phyloP scores from a whole-genome alignment of 2,113 vertebrate genomes.

The Hippocampus abdominalis region DNA sequence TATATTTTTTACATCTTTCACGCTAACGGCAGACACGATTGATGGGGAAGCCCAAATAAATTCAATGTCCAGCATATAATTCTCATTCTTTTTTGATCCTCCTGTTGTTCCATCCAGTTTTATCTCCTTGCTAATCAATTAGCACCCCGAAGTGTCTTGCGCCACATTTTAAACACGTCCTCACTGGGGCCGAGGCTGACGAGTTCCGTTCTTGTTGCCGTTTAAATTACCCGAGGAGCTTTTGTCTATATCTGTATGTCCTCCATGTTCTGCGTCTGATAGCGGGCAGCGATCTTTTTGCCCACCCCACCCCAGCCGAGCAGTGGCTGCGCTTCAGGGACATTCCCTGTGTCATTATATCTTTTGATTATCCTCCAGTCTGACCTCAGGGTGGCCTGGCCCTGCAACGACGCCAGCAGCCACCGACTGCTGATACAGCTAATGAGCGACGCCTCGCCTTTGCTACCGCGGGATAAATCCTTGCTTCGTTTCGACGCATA shows the following conservation, averaged over 20 bases:
- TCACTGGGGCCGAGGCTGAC: too few species aligned
- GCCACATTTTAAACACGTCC: too few species aligned
- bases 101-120: neutral
- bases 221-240: neutral
- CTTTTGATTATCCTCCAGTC: conserved; percentile 60
- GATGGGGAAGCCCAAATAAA: conserved; percentile 37
- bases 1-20: conserved; percentile 48
- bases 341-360: conserved; percentile 53
- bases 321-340: conserved; percentile 37
- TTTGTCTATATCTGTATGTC: conserved; percentile 13
- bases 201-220: neutral
- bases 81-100: too few species aligned
- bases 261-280: conserved; percentile 13
- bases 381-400: conserved; percentile 41
- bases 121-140: too few species aligned
- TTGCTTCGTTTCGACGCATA: conserved; percentile 43
- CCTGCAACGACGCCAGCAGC: conserved; percentile 31
- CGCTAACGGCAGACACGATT: conserved; percentile 53
- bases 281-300: conserved; percentile 13
- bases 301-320: neutral
- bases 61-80: too few species aligned
- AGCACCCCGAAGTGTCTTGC: too few species aligned
- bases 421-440: conserved; percentile 30
- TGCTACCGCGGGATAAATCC: conserved; percentile 31
- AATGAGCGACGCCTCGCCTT: conserved; percentile 50